These are phyloP conservation scores for Turdus rufiventris DNA, from an alignment of 2,113 vertebrate genomes.

Conservation along the genomic window DNA sequence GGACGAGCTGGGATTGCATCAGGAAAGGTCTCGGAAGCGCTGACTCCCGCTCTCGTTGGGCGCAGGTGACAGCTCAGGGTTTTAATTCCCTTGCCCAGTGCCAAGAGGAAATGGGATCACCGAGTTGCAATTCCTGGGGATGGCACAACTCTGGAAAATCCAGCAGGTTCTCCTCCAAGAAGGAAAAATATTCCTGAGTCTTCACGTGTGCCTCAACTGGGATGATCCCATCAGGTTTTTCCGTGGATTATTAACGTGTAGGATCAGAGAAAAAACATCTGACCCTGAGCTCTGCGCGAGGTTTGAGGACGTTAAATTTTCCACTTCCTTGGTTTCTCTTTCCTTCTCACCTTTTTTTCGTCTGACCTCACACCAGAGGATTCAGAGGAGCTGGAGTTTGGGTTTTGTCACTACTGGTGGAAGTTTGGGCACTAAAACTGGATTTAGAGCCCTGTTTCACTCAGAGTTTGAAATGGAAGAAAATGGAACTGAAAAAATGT, in stretches of 20 bases:
- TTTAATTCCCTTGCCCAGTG: neutral
- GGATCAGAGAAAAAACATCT: neutral
- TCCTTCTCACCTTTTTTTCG: neutral
- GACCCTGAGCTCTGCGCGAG: rapidly evolving
- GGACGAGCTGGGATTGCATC: neutral
- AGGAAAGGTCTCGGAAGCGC: neutral
- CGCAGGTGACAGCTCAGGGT: neutral
- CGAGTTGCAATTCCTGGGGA: neutral
- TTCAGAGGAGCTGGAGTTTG: neutral
- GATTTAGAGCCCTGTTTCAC: neutral
- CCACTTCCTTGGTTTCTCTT: neutral
- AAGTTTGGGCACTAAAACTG: neutral
- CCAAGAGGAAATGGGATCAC: constrained; percentile 10
- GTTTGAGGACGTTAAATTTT: neutral
- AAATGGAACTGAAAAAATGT: neutral
- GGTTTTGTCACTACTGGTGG: neutral
- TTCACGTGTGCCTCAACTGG: neutral
- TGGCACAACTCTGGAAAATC: neutral
- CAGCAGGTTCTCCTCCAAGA: rapidly evolving
- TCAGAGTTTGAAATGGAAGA: rapidly evolving
- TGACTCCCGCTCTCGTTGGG: neutral
- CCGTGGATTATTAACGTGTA: neutral
- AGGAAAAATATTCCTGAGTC: neutral
- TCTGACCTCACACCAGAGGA: neutral
- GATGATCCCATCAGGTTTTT: neutral